Evolutionary conservation across 2,888 invertebrate genomes (phyloP).

Genomic region (Syritta pipiens): DNA sequence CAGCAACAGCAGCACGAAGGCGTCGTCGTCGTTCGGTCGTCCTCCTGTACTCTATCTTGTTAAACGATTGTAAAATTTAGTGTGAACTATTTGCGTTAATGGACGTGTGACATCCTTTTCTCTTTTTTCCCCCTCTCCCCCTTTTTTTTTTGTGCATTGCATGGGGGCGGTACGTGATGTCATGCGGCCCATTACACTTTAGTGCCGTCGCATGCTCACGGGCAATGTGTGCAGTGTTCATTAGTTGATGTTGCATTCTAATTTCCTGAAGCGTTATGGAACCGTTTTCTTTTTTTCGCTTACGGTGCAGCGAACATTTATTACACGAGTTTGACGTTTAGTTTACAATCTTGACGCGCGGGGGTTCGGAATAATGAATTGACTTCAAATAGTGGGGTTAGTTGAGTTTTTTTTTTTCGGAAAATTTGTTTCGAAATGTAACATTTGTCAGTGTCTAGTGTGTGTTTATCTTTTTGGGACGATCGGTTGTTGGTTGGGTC

Average conservation of each 20-base stretch:
- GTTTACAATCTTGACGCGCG: not conserved
- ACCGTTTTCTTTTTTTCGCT: not conserved
- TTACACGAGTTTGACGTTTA: not conserved
- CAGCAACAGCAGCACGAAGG: constrained; percentile 39
- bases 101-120: no score
- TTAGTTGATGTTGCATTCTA: constrained; percentile 38
- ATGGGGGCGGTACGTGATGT: constrained; percentile 59
- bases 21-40: not conserved
- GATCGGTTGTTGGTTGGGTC: constrained; percentile 8
- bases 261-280: constrained; percentile 39
- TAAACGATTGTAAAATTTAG: constrained; percentile 47
- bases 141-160: no score
- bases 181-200: constrained; percentile 27
- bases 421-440: no score
- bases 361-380: not conserved
- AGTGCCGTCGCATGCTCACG: constrained; percentile 28
- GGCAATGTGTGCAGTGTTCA: constrained; percentile 31
- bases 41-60: constrained; percentile 32
- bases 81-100: constrained; percentile 29
- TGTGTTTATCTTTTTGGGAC: no score
- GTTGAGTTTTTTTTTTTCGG: no score
- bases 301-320: not conserved
- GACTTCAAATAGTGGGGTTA: not conserved
- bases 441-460: no score
- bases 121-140: no score